These are phyloP conservation scores for Drosophila tristis DNA, from an alignment of 1,140 invertebrate genomes.

Conservation along the genomic window DNA sequence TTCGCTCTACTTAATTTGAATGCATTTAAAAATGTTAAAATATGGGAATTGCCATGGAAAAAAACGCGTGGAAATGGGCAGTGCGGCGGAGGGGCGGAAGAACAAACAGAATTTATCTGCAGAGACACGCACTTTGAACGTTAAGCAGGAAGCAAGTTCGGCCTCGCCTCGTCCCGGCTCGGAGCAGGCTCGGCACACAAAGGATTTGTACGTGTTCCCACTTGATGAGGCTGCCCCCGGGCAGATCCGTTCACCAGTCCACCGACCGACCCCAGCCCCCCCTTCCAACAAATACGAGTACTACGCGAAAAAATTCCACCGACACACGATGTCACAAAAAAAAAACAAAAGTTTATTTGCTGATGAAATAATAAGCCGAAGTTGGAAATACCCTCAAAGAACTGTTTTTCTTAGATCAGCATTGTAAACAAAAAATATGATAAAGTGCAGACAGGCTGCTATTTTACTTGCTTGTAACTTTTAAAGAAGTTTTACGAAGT, in stretches of 20 bases:
- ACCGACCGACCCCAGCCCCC: not conserved
- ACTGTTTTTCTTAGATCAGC: no score
- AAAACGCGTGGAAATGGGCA: conserved; percentile 8
- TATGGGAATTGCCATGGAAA: conserved; percentile 61
- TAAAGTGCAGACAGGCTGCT: no score
- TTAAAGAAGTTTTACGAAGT: no score
- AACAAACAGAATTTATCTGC: conserved; percentile 49
- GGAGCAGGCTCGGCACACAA: conserved; percentile 50
- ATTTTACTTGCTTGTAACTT: no score
- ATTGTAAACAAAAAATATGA: no score
- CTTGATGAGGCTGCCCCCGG: conserved; percentile 57
- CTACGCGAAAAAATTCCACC: conserved; percentile 46
- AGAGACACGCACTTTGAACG: conserved; percentile 62
- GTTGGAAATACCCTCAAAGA: not conserved
- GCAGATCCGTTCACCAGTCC: conserved; percentile 10
- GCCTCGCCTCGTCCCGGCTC: conserved; percentile 1
- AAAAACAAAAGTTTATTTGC: conserved; percentile 5
- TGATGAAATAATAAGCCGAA: not conserved
- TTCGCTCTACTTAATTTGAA: conserved; percentile 67
- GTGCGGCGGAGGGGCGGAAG: not conserved
- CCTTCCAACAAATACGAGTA: conserved; percentile 10
- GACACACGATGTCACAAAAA: conserved; percentile 17
- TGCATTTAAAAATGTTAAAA: conserved; percentile 83
- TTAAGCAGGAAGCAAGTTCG: conserved; percentile 35
- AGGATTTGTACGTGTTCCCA: conserved; percentile 81